phyloP scores from a whole-genome alignment of 2,797 vertebrate species.

The Fundulus diaphanus region DNA sequence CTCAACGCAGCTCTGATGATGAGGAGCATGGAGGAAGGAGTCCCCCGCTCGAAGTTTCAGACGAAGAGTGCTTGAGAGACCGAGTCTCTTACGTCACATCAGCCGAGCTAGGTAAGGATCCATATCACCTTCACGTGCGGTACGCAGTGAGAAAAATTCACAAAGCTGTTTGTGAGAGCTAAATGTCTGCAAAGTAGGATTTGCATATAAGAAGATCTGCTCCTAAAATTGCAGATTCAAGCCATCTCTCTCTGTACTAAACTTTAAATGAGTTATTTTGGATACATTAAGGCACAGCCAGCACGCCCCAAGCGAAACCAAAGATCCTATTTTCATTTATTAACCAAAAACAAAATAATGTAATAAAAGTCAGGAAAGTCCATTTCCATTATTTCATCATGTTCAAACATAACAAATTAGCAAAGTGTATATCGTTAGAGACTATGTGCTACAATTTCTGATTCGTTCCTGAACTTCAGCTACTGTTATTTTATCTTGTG shows the following conservation, averaged over 20 bases:
- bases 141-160: background rate
- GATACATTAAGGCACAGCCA: no score
- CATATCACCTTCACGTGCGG: background rate
- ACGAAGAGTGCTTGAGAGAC: conserved; percentile 89
- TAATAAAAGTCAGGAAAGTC: no score
- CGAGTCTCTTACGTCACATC: conserved; percentile 83
- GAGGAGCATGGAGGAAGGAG: conserved; percentile 91
- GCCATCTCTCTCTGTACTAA: background rate
- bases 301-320: no score
- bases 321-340: no score
- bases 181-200: background rate
- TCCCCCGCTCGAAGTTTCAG: conserved; percentile 95
- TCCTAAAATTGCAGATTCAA: background rate
- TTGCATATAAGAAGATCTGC: background rate
- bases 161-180: background rate
- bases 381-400: no score
- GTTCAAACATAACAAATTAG: no score
- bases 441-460: no score
- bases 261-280: background rate
- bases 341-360: no score
- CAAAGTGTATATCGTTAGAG: no score
- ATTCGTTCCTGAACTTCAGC: no score
- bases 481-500: no score
- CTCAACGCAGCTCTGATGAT: conserved; percentile 93
- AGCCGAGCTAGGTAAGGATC: conserved; percentile 88